Conservation (phyloP, 2,888 invertebrate species). For the Priocnemis perturbator region DNA sequence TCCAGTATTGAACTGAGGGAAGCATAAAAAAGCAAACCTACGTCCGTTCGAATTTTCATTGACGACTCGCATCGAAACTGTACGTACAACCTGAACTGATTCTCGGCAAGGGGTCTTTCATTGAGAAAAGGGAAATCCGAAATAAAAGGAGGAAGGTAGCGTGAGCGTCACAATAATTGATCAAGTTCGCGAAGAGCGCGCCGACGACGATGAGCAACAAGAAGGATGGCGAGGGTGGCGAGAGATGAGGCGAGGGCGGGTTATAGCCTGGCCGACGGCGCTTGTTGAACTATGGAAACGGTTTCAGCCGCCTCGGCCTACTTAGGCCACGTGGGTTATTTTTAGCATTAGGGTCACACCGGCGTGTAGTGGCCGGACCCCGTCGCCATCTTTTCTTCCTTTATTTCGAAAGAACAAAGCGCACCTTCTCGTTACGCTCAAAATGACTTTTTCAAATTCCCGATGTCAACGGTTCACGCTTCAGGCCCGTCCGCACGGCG, state of each 20-base stretch:
- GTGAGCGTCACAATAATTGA: constrained; percentile 42
- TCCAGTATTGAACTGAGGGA: too few relatives aligned
- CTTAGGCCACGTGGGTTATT: constrained; percentile 64
- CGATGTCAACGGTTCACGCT: background rate
- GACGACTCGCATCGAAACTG: too few relatives aligned
- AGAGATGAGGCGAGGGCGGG: constrained; percentile 20
- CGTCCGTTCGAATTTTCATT: too few relatives aligned
- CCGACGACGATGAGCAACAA: too few relatives aligned
- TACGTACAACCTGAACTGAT: too few relatives aligned
- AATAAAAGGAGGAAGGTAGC: too few relatives aligned
- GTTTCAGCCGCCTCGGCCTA: constrained; percentile 65
- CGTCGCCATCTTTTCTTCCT: constrained; percentile 46
- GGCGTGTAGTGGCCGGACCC: constrained; percentile 41
- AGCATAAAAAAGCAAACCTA: too few relatives aligned
- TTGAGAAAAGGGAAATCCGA: too few relatives aligned
- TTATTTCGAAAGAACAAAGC: constrained; percentile 29
- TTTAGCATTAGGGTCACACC: constrained; percentile 70
- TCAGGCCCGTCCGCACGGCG: background rate
- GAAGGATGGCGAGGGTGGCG: background rate
- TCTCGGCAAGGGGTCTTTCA: too few relatives aligned
- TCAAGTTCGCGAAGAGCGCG: constrained; percentile 32
- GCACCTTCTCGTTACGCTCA: background rate
- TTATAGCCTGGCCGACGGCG: constrained; percentile 45
- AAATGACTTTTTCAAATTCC: constrained; percentile 6
- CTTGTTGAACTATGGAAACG: constrained; percentile 67